phyloP scores from a whole-genome alignment of 2,888 invertebrate genomes.

The Smittia sp. region DNA sequence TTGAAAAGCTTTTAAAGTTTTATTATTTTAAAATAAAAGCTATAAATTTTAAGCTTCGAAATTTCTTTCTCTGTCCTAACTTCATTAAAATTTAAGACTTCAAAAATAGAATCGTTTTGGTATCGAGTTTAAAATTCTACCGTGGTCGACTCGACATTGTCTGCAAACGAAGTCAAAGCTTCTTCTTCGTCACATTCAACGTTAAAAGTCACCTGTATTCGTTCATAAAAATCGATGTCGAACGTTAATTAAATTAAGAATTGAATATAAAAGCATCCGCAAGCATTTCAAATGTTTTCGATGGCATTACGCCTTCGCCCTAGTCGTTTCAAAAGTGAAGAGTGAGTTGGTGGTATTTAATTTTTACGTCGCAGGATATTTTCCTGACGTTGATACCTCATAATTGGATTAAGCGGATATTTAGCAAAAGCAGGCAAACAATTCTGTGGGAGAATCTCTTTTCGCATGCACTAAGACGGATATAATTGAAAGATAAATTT shows the following conservation, averaged over 20 bases:
- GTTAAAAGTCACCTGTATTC: no score
- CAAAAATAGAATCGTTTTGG: no score
- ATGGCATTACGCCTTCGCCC: slow-evolving; percentile 22
- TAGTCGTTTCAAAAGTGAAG: background rate
- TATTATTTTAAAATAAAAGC: no score
- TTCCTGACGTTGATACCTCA: background rate
- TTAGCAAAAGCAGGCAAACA: background rate
- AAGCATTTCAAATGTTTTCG: background rate
- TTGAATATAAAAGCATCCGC: slow-evolving; percentile 18
- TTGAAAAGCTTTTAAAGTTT: no score
- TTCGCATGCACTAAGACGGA: background rate
- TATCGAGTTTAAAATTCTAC: no score
- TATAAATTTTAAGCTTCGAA: no score
- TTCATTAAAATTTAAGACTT: no score
- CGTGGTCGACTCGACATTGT: no score
- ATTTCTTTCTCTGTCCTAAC: no score
- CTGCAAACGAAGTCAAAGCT: no score
- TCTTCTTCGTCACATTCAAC: no score
- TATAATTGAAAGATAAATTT: slow-evolving; percentile 26
- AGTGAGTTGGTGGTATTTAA: background rate
- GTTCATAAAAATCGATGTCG: background rate
- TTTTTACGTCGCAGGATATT: background rate
- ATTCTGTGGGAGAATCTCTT: background rate
- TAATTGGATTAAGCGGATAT: slow-evolving; percentile 16
- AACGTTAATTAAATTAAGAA: slow-evolving; percentile 10